Evolutionary conservation across 2,797 vertebrate genomes (phyloP), one percentile per base, ranked within the genome.

Genomic region (Lateolabrax maculatus): DNA sequence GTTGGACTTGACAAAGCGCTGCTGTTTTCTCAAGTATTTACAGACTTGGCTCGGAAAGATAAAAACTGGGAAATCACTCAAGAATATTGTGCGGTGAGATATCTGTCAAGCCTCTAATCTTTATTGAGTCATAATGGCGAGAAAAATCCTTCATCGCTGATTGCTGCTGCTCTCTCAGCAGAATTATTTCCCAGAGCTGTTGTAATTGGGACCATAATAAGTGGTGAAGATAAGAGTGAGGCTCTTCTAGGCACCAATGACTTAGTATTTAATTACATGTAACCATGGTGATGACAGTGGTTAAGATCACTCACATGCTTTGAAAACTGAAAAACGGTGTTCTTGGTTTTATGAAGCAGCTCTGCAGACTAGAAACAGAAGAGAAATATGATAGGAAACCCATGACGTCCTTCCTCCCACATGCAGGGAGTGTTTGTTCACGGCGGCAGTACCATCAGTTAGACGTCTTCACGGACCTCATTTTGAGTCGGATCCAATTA

Each of bases 131-230:
- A 44, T 75, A 82, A 79, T 57, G 15, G 41, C 6, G n/a, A 71
- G 58, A 77, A 53, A 83, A 77, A 75, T 72, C 83, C 69, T 76
- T 75, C 73, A 71, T 41, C n/a, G 66, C 76, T 78, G 75, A 83
- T 87, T 81, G 80, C 75, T 11, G 62, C 86, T 64, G 79, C 80
- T 46, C 81, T 69, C 79, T 87, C 82, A 75, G 84, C 85, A 89
- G 85, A 88, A 84, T 85, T 79, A 84, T 78, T 79, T 82, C 89
- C 84, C 80, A 49, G 55, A 71, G 83, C 68, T 46, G 77, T 69
- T 86, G 79, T 92, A 88, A 89, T 87, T 84, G 81, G 77, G 73
- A 71, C 62, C 43, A 13, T 87, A 88, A 84, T 85, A 88, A 81
- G 84, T 64, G 61, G 19, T n/a, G 74, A 49, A 83, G 87, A 88